Percentiles rank a stretch among this genome's conserved stretches.
Evolutionary conservation across 2,113 vertebrate genomes (phyloP).

Genomic region (Sphyrna mokarran): DNA sequence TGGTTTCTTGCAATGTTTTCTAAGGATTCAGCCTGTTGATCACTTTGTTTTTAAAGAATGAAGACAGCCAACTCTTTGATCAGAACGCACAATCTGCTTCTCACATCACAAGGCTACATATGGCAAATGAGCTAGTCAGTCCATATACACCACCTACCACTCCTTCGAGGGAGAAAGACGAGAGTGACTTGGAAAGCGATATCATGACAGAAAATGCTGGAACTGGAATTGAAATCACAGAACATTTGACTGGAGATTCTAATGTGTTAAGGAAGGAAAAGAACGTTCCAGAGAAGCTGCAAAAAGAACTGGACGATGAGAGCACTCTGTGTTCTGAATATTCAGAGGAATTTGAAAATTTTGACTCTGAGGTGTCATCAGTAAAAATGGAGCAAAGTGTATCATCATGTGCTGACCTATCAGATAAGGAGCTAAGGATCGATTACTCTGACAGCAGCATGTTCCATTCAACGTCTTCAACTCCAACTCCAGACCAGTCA

Average conservation of each 20-base stretch:
- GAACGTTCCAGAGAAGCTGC: neutral
- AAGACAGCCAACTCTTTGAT: neutral
- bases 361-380: neutral
- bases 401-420: neutral
- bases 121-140: neutral
- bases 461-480: constrained; percentile 36
- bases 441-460: constrained; percentile 12
- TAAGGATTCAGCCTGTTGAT: neutral
- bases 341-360: constrained; percentile 54
- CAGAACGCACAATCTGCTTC: neutral
- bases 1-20: neutral
- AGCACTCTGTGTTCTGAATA: constrained; percentile 41
- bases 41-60: neutral
- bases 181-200: constrained; percentile 60
- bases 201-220: constrained; percentile 43
- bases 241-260: constrained; percentile 49
- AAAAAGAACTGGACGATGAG: neutral
- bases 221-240: constrained; percentile 56
- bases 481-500: constrained; percentile 8
- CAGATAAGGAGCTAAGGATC: constrained; percentile 32
- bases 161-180: constrained; percentile 13
- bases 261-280: constrained; percentile 5
- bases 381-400: neutral
- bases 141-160: neutral
- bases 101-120: neutral